A percentile compares a stretch with the other conserved stretches of the same genome.
These are phyloP conservation scores for Nettapus auritus DNA, from an alignment of 2,113 vertebrate species.

Conservation along the genomic window DNA sequence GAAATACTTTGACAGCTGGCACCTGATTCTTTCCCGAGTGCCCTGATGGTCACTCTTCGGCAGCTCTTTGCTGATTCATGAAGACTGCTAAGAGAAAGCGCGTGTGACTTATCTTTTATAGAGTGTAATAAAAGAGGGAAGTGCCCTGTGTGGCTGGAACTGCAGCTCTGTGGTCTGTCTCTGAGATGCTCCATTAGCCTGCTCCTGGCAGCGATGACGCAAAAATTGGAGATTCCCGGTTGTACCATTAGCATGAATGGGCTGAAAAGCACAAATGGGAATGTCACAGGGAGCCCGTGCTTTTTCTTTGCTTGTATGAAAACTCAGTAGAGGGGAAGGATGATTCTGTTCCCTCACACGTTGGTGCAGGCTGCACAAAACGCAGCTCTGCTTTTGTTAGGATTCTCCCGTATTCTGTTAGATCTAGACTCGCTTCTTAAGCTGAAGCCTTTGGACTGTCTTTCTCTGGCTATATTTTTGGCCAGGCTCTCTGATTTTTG, in stretches of 20 bases:
- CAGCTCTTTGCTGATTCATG: slow-evolving; percentile 81
- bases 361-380: not conserved
- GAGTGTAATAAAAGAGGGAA: slow-evolving; percentile 44
- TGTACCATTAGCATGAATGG: slow-evolving; percentile 55
- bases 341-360: not conserved
- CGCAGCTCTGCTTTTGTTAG: not conserved
- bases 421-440: slow-evolving; percentile 3
- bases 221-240: slow-evolving; percentile 60
- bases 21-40: slow-evolving; percentile 38
- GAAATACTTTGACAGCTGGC: slow-evolving; percentile 53
- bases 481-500: not conserved
- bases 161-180: slow-evolving; percentile 50
- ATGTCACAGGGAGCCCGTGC: not conserved
- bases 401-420: not conserved
- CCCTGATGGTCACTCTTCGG: slow-evolving; percentile 47
- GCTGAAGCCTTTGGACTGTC: not conserved
- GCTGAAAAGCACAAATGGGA: slow-evolving; percentile 26
- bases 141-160: slow-evolving; percentile 61
- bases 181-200: slow-evolving; percentile 69
- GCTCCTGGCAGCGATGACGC: slow-evolving; percentile 55
- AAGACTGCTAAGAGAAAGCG: slow-evolving; percentile 69
- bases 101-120: slow-evolving; percentile 74
- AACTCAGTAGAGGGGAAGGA: not conserved
- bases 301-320: not conserved
- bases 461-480: slow-evolving; percentile 2